These are phyloP conservation scores for Bothrops alternatus DNA, from an alignment of 2,797 vertebrate species.

Conservation along the genomic window DNA sequence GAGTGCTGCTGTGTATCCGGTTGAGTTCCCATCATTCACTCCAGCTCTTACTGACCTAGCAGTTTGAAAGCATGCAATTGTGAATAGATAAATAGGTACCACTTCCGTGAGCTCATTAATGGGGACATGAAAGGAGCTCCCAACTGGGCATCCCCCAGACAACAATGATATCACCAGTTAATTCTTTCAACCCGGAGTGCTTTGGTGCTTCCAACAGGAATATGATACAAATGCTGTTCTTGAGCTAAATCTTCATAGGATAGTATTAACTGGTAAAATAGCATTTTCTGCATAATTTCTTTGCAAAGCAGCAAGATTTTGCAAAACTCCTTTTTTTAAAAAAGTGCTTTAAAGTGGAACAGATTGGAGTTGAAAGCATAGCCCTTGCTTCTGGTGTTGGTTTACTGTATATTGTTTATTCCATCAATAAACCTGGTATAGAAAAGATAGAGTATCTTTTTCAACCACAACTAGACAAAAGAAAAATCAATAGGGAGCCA, in stretches of 20 bases:
- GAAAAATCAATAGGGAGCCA: conserved; percentile 18
- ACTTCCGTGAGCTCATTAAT: too few relatives aligned
- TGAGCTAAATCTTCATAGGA: not conserved
- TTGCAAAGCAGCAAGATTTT: not conserved
- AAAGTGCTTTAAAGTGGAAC: not conserved
- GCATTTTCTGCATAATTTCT: not conserved
- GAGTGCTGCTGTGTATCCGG: too few relatives aligned
- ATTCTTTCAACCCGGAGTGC: not conserved
- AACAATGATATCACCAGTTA: not conserved
- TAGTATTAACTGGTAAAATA: too few relatives aligned
- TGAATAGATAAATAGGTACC: too few relatives aligned
- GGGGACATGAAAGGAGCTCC: too few relatives aligned
- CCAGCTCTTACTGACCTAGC: too few relatives aligned
- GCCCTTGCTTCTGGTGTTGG: not conserved
- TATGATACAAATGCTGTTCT: not conserved
- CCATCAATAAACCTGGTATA: not conserved
- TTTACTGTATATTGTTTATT: not conserved
- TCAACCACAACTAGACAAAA: conserved; percentile 31
- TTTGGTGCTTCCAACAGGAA: not conserved
- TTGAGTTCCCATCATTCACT: too few relatives aligned
- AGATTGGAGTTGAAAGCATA: not conserved
- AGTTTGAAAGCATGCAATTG: too few relatives aligned
- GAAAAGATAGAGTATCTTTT: conserved; percentile 20
- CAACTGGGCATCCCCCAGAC: too few relatives aligned
- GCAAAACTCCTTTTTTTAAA: not conserved